phyloP scores from a whole-genome alignment of 2,113 vertebrate genomes.

The Probosciger aterrimus region DNA sequence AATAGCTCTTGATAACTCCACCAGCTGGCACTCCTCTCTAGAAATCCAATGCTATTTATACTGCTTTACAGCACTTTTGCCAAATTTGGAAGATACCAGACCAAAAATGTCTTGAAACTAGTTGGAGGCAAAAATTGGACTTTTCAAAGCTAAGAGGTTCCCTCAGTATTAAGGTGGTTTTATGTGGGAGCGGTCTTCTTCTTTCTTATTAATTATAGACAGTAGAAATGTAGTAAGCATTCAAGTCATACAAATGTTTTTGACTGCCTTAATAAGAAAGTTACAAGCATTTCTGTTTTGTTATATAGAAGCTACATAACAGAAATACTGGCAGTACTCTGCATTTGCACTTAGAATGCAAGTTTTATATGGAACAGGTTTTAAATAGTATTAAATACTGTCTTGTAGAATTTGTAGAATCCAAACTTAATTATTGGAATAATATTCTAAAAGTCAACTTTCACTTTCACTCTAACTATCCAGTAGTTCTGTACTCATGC shows the following conservation, averaged over 20 bases:
- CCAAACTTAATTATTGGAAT: not conserved
- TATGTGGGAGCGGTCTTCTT: not conserved
- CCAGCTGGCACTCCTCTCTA: not conserved
- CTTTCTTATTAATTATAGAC: not conserved
- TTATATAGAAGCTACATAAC: not conserved
- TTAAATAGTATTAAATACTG: not conserved
- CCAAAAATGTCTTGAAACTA: not conserved
- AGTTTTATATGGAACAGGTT: not conserved
- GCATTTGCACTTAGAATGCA: not conserved
- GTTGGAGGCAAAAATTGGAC: not conserved
- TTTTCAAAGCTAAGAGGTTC: not conserved
- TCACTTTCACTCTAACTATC: not conserved
- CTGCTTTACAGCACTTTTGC: not conserved
- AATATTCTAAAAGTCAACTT: not conserved
- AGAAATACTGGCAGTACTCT: not conserved
- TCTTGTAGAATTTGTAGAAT: not conserved
- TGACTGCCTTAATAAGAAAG: not conserved
- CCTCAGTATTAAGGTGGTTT: not conserved
- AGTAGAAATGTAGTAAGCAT: not conserved
- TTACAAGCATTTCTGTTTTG: not conserved
- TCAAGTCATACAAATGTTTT: not conserved
- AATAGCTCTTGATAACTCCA: not conserved
- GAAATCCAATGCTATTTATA: accelerated
- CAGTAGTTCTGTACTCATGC: not conserved
- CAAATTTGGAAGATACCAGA: accelerated